Evolutionary conservation across 92 coral and sea anemone species (phyloP), one percentile per base, ranked within the genome.

Genomic region (Zoanthus gigantus): DNA sequence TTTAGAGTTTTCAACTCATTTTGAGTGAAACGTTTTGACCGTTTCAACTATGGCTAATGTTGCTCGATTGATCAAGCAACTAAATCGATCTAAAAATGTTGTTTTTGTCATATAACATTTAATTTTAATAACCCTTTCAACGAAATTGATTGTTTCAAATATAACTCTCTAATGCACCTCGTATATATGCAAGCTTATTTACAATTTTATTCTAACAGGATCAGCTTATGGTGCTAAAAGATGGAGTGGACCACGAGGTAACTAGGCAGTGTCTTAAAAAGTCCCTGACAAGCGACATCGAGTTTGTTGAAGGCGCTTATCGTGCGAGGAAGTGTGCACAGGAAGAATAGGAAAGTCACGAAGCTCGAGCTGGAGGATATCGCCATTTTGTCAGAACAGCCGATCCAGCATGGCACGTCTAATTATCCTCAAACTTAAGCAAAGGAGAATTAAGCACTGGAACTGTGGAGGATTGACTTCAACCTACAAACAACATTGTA

Each of bases 221-320:
- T 18, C 91, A 87, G 17, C 88, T 87, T 0, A 47, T 56, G 13
- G 80, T 79, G 78, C 74, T 87, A 67, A 47, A 30, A 45, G 79
- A 91, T 17, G 82, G 86, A 15, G 74, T 91, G 5, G 91, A 85
- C 9, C 91, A 91, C 88, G 79, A 72, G 17, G 91, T 77, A 65
- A 90, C 88, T 17, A 78, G 68, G 78, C 84, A 53, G 4, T 91
- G 91, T 47, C 34, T 53, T 30, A 71, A 42, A 15, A 69, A 63
- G 2, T 79, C 78, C 11, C n/a, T 87, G 77, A 31, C 72, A 69
- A 57, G 37, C 30, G 79, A 34, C 16, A 56, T n/a, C 14, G 42
- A 30, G 30, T 77, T 66, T 9, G 29, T 77, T 54, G 68, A 54
- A 58, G 53, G 13, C 30, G 54, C 82, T 31, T 69, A 34, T 11